phyloP scores from a whole-genome alignment of 2,888 invertebrate genomes.

The Aricia artaxerxes region DNA sequence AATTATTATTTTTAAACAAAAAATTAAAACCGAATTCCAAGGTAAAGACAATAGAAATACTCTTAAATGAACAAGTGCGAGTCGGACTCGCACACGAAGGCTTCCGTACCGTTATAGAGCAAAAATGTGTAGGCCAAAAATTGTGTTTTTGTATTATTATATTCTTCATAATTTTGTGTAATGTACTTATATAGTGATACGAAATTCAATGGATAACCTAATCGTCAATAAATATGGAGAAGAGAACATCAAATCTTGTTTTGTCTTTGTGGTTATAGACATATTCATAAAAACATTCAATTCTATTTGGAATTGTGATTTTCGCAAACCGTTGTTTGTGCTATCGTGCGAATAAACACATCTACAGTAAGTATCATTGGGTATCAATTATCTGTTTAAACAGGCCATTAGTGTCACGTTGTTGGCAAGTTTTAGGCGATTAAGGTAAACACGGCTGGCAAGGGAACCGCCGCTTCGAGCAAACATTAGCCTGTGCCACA shows the following conservation, averaged over 20 bases:
- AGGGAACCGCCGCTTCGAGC: slow-evolving; percentile 9
- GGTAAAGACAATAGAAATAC: too few species aligned
- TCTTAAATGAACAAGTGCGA: too few species aligned
- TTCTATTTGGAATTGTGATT: neutral
- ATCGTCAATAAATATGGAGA: neutral
- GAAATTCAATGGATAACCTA: too few species aligned
- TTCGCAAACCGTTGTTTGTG: neutral
- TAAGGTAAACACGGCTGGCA: slow-evolving; percentile 27
- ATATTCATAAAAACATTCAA: neutral
- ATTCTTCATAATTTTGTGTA: too few species aligned
- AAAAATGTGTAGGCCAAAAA: too few species aligned
- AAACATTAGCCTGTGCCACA: neutral
- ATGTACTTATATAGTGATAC: too few species aligned
- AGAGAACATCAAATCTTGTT: neutral
- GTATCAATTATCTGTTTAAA: slow-evolving; percentile 15
- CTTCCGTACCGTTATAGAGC: too few species aligned
- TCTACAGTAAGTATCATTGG: slow-evolving; percentile 9
- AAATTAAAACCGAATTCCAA: too few species aligned
- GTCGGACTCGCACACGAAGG: too few species aligned
- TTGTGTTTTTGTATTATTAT: too few species aligned
- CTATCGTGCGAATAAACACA: neutral
- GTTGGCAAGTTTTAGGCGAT: slow-evolving; percentile 29
- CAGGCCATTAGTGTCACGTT: slow-evolving; percentile 16
- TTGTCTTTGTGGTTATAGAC: neutral
- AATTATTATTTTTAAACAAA: too few species aligned